phyloP scores from a whole-genome alignment of 64 coral and sea anemone genomes.

The Acropora yongei region DNA sequence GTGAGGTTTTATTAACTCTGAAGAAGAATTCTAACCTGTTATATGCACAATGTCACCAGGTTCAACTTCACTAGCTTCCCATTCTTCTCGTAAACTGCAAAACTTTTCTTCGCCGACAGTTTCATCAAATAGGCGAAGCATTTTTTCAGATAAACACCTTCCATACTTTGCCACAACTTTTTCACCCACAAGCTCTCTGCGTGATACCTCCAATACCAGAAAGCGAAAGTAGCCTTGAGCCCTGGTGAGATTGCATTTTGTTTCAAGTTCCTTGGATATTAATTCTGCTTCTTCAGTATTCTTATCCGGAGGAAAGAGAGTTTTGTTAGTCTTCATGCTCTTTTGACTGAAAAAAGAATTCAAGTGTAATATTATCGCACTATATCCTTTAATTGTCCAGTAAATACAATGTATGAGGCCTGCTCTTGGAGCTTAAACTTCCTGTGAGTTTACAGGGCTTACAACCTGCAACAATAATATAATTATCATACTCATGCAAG shows the following conservation, averaged over 20 bases:
- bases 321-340: neutral
- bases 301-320: constrained; percentile 3
- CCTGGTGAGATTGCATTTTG: constrained; percentile 6
- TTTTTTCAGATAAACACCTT: constrained; percentile 73
- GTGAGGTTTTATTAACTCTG: too few relatives aligned
- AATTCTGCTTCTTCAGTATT: neutral
- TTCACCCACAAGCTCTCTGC: constrained; percentile 49
- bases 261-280: constrained; percentile 20
- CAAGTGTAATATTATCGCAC: neutral
- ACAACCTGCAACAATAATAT: too few relatives aligned
- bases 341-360: neutral
- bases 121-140: constrained; percentile 91
- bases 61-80: constrained; percentile 93
- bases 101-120: constrained; percentile 64
- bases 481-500: too few relatives aligned
- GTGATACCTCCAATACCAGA: constrained; percentile 89
- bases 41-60: constrained; percentile 94
- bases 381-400: neutral
- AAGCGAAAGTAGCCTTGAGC: constrained; percentile 69
- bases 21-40: constrained; percentile 60
- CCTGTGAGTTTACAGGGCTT: too few relatives aligned
- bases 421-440: neutral
- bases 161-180: constrained; percentile 25
- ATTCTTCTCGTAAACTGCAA: constrained; percentile 86
- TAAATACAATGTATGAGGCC: neutral